These are phyloP conservation scores for Himalopsyche kuldschensis DNA, from an alignment of 2,888 invertebrate genomes.

Conservation along the genomic window DNA sequence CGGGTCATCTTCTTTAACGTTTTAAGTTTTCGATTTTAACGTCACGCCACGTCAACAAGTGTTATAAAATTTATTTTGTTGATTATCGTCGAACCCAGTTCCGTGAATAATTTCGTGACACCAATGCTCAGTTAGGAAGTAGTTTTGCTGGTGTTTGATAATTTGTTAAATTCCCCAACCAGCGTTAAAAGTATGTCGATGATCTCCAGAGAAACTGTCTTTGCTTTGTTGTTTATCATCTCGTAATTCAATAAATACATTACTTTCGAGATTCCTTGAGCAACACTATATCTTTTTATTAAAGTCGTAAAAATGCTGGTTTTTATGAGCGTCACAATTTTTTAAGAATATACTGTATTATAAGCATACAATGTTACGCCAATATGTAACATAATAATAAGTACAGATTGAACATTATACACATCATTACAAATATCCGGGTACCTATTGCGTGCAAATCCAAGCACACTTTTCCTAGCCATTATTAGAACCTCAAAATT, in stretches of 20 bases:
- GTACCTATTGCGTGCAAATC: too few species aligned
- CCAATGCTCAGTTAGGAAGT: not conserved
- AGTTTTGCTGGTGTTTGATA: not conserved
- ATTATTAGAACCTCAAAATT: not conserved
- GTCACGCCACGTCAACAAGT: conserved; percentile 37
- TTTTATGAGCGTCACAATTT: not conserved
- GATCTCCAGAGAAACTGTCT: not conserved
- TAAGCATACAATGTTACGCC: too few species aligned
- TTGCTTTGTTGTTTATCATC: not conserved
- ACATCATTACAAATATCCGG: too few species aligned
- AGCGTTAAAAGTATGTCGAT: not conserved
- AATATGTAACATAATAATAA: too few species aligned
- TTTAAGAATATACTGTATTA: too few species aligned
- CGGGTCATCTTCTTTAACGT: not conserved
- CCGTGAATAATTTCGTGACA: not conserved
- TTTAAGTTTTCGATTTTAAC: not conserved
- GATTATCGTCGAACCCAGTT: not conserved
- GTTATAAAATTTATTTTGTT: conserved; percentile 14
- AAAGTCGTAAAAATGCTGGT: not conserved
- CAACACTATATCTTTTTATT: not conserved
- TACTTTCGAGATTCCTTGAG: not conserved
- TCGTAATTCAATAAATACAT: not conserved
- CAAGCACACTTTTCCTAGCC: too few species aligned
- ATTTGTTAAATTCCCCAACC: not conserved
- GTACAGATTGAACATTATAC: too few species aligned